Evolutionary conservation across 1,140 invertebrate genomes (phyloP), one percentile per base, ranked within the genome.

Genomic region (Scaptomyza montana): DNA sequence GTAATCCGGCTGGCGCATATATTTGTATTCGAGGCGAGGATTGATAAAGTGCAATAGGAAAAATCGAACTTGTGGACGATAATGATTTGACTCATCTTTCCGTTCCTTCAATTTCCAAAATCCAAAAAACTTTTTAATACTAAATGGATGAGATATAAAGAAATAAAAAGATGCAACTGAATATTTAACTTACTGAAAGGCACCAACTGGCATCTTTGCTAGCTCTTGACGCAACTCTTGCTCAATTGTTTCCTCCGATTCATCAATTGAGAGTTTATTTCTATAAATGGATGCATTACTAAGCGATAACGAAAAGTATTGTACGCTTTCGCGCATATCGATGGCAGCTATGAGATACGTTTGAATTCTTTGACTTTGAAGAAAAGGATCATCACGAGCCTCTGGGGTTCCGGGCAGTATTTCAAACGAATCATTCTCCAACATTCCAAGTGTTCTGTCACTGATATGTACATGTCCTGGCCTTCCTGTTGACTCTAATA

Each of bases 401-500:
- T 93, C 94, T 95, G 70, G 94, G 92, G 90, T 97, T 95, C 79
- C 93, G 74, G 66, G 93, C 80, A 75, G 55, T 7, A 86, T 61
- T 1, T 84, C 87, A 57, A 94, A 93, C 16, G 93, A 92, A 12
- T 28, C 1, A 2, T 93, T 92, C 8, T 92, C 73, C 2, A 98
- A 90, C 50, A 95, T 92, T 70, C 96, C 94, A 69, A 95, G 93
- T 0, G 97, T 97, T 86, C 95, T 93, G 70, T 95, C 94, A 3
- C 96, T 97, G n/a, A 98, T 94, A 86, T 98, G 97, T 19, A 98
- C 95, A 90, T 95, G 95, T 12, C 98, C 98, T 3, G 97, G 94
- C 78, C 95, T 93, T 19, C 98, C 98, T 5, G 96, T 95, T 50
- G 97, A 96, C 92, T 99, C 98, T 96, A 99, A 97, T 82, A 95